phyloP scores from a whole-genome alignment of 2,113 vertebrate genomes.

The Rhynchopsitta pachyrhyncha region DNA sequence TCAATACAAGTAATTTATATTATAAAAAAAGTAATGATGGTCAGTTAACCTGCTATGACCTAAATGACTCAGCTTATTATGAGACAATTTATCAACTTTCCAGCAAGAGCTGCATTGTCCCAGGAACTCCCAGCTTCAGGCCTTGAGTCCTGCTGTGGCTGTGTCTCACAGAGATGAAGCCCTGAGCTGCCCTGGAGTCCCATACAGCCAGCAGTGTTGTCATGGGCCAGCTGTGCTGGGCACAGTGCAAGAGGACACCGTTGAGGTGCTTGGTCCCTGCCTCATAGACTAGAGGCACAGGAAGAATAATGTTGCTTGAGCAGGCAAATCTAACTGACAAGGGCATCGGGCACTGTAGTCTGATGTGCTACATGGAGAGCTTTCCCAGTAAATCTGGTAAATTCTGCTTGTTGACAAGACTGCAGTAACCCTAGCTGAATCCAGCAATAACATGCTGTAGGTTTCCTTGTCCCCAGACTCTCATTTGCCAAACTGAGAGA shows the following conservation, averaged over 20 bases:
- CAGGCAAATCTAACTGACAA: not conserved
- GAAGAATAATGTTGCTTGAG: accelerated
- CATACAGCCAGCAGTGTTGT: no score
- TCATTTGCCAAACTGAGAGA: not conserved
- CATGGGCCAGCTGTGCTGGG: not conserved
- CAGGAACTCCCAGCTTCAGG: not conserved
- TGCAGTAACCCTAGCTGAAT: not conserved
- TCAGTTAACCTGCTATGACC: slow-evolving; percentile 68
- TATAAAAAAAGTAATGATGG: slow-evolving; percentile 56
- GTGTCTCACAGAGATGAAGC: not conserved
- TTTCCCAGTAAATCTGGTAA: not conserved
- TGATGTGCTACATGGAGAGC: accelerated
- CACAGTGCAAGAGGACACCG: not conserved
- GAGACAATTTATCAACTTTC: slow-evolving; percentile 58
- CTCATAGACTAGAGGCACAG: no score
- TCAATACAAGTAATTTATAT: slow-evolving; percentile 67
- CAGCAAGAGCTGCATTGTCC: not conserved
- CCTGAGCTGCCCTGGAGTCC: not conserved
- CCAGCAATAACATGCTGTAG: accelerated
- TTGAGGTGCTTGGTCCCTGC: accelerated
- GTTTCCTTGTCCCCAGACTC: not conserved
- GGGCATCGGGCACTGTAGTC: not conserved
- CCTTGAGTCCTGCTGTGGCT: not conserved
- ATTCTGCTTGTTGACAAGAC: not conserved
- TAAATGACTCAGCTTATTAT: slow-evolving; percentile 70